Evolutionary conservation across 2,797 vertebrate genomes (phyloP), one percentile per base, ranked within the genome.

Genomic region (Macrochelys suwanniensis): DNA sequence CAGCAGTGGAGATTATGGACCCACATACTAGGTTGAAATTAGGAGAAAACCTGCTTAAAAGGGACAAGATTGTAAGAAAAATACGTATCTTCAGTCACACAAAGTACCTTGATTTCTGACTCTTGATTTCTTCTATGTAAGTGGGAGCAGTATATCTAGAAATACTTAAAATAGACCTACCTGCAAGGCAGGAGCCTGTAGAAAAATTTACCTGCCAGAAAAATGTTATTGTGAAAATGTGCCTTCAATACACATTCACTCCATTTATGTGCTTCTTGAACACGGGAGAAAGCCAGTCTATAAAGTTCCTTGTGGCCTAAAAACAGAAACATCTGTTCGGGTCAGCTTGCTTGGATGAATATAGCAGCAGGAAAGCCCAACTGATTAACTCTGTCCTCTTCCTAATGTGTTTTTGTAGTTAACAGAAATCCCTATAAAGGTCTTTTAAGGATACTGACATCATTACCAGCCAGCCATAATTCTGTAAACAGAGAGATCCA

Each of bases 341-440:
- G 82, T 84, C 68, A 11, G 96, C 93, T 96, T 96, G 96, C 83
- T 96, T 83, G 90, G 93, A 94, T 93, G 95, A 97, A 97, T 96
- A 96, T 96, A 97, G 92, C 95, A 96, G 90, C 95, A 96, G 95
- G 91, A 96, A 97, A 97, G 94, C 94, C 94, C 92, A 95, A 85
- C 84, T 93, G 96, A 97, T 97, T 97, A 97, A 97, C 87, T 96
- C 95, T 96, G 96, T 96, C 94, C 95, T 96, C 92, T 90, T 97
- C 84, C 90, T 93, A 97, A 93, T 89, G 87, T 94, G 95, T 85
- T 97, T 95, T 92, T 92, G 49, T 85, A n/a, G 68, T 89, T 90
- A 83, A 84, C 94, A 96, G 96, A 97, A 97, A 97, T 96, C 97
- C 96, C 90, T 96, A 77, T 85, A 92, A 97, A 97, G 97, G 95